Base-by-base conservation (phyloP, 2,797 vertebrate species). In the Muscicapa comitata region DNA sequence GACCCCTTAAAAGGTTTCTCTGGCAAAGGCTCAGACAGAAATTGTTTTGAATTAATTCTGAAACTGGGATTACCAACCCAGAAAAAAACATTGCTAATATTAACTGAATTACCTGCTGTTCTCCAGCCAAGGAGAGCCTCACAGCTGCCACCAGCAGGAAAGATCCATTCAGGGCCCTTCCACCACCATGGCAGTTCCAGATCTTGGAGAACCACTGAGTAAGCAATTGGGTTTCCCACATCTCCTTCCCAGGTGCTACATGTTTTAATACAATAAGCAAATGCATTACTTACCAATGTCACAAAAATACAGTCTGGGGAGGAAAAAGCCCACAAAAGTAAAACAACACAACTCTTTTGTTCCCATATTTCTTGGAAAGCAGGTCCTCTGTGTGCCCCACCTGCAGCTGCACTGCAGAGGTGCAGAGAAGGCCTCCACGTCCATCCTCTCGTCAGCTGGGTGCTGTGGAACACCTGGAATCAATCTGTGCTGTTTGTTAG, bases 231-330 rank as follows among this genome's bases (percentile, higher is more conserved):
- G 43, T 50, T 67, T 71, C 48, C 61, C 47, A 63, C 2, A 10
- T 24, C 43, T 72, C 78, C 43, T 45, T 42, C 26, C 43, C 78
- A 54, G 33, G 26, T 28, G 17, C 31, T 50, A 42, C 35, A 38
- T 1, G 0, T 66, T 67, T 74, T 29, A 54, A 77, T 16, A 50
- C 0, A 0, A 71, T 29, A 48, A 66, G 48, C 14, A 90, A 76
- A 66, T 4, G n/a, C 25, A 29, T 51, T 53, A 61, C 72, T 65
- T 66, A 48, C 47, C 23, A 28, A 62, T 15, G 42, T 35, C 62
- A 59, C 45, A 65, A 71, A 75, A 78, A 50, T 17, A 25, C 1
- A 53, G 17, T 42, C 31, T 26, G 4, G 9, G 9, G 14, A 8
- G 3, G 0, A 2, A 14, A 14, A 31, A 37, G 11, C 7, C 45